Conservation (phyloP, 1,140 invertebrate species). For the Euborellia annulipes region DNA sequence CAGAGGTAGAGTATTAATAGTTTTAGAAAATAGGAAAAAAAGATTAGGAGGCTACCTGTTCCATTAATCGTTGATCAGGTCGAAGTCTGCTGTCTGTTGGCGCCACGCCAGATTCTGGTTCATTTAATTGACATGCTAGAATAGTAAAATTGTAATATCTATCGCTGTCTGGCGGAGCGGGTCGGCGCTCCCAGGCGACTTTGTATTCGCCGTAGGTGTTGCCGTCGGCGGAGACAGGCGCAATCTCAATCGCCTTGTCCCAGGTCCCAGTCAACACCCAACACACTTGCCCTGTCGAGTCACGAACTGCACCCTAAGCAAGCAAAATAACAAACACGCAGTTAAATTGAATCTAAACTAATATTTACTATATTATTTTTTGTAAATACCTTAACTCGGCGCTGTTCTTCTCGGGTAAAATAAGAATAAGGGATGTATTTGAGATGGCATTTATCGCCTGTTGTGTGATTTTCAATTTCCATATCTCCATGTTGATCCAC, state of each 20-base stretch:
- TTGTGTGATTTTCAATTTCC: slow-evolving; percentile 82
- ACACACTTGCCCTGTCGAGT: too few species aligned
- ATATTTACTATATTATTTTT: too few species aligned
- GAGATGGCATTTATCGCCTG: slow-evolving; percentile 84
- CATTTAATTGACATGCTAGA: slow-evolving; percentile 92
- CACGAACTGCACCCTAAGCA: too few species aligned
- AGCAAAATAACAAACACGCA: slow-evolving; percentile 1
- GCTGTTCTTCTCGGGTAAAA: slow-evolving; percentile 86
- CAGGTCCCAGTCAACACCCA: slow-evolving; percentile 86
- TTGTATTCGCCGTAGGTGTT: too few species aligned
- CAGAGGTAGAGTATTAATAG: too few species aligned
- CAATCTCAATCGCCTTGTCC: slow-evolving; percentile 89
- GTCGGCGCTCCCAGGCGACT: too few species aligned
- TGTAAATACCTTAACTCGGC: too few species aligned
- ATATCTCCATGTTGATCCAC: slow-evolving; percentile 98
- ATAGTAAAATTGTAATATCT: slow-evolving; percentile 89
- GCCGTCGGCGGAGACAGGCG: too few species aligned
- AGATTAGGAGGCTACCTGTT: too few species aligned
- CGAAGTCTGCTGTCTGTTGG: slow-evolving; percentile 88
- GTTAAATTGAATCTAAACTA: too few species aligned
- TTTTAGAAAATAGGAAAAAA: too few species aligned
- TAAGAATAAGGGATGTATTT: slow-evolving; percentile 97
- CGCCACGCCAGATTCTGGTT: slow-evolving; percentile 78
- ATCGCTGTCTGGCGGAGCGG: slow-evolving; percentile 46
- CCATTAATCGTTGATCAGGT: slow-evolving; percentile 96